A percentile compares a stretch with the other conserved stretches of the same genome.
phyloP scores from a whole-genome alignment of 2,888 invertebrate species.

The Polydrusus tereticollis region DNA sequence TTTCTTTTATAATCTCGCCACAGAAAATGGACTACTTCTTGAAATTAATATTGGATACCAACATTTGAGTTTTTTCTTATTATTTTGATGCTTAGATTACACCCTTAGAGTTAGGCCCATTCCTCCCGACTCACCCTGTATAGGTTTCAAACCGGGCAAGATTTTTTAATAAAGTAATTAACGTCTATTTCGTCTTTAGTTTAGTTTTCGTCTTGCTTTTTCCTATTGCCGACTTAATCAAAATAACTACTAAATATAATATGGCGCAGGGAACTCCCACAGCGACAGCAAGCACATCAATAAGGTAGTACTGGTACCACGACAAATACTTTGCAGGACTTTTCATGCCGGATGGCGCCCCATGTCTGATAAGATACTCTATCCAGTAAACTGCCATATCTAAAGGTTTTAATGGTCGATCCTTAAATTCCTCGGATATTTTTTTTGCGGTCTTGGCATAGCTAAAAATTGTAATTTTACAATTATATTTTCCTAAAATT shows the following conservation, averaged over 20 bases:
- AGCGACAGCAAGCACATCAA: slow-evolving; percentile 51
- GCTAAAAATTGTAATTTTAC: slow-evolving; percentile 64
- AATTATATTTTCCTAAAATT: too few relatives aligned
- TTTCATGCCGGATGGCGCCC: slow-evolving; percentile 70
- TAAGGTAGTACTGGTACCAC: slow-evolving; percentile 65
- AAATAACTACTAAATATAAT: slow-evolving; percentile 1
- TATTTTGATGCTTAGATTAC: too few relatives aligned
- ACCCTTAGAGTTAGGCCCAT: too few relatives aligned
- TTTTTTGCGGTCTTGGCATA: slow-evolving; percentile 69
- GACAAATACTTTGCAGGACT: slow-evolving; percentile 70
- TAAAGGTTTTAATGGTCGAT: slow-evolving; percentile 72
- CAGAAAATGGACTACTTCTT: too few relatives aligned
- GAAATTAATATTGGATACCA: too few relatives aligned
- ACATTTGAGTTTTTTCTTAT: too few relatives aligned
- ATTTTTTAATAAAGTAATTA: too few relatives aligned
- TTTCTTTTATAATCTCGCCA: too few relatives aligned
- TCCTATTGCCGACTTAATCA: background rate
- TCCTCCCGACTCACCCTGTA: too few relatives aligned
- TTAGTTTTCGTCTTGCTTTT: slow-evolving; percentile 2
- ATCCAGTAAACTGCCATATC: slow-evolving; percentile 76
- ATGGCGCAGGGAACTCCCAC: slow-evolving; percentile 1
- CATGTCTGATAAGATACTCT: slow-evolving; percentile 74
- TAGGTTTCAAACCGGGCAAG: too few relatives aligned
- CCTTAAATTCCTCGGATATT: slow-evolving; percentile 70
- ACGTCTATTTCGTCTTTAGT: background rate